Evolutionary conservation across 1,140 invertebrate species (phyloP), one percentile per base, ranked within the genome.

Genomic region (Bombus impatiens): DNA sequence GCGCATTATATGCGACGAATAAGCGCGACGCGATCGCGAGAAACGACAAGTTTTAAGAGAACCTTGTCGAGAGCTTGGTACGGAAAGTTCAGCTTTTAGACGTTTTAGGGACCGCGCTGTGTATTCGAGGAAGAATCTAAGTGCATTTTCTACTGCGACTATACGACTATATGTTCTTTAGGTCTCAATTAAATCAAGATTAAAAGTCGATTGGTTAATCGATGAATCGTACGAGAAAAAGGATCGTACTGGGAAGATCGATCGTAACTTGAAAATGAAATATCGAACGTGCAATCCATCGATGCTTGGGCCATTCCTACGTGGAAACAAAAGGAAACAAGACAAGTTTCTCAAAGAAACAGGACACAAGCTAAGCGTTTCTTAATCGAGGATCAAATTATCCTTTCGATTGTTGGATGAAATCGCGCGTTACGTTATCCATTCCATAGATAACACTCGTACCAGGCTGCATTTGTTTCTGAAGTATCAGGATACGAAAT

Each of bases 381-480:
- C 74, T 79, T 67, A 47, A 79, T 68, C 37, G 62, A 78, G 42
- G 3, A 57, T 59, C 12, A 62, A 28, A 67, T 67, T 18, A 67
- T 67, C 5, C n/a, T 79, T 37, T 6, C n/a, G 18, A 37, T 42
- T 8, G 28, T 74, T 78, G 62, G 53, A 59, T 2, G 35, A 77
- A n/a, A 78, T 40, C 35, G 53, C 57, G 40, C 25, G 25, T 71
- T n/a, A 35, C 32, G 37, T 76, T 35, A 76, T 76, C 32, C 78
- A 82, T 82, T 82, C 84, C 84, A 70, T 44, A 28, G 78, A 75
- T 85, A 81, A 85, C 57, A 68, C 42, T 44, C 59, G 70, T 81
- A 81, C 70, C 65, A 72, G 62, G 70, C 18, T 75, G 78, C 71
- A 75, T 81, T 75, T 84, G 9, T 40, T 18, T 44, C 40, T 22